A percentile compares a stretch with the other conserved stretches of the same genome.
Conservation (phyloP, 2,113 vertebrate genomes). For the Alectura lathami region DNA sequence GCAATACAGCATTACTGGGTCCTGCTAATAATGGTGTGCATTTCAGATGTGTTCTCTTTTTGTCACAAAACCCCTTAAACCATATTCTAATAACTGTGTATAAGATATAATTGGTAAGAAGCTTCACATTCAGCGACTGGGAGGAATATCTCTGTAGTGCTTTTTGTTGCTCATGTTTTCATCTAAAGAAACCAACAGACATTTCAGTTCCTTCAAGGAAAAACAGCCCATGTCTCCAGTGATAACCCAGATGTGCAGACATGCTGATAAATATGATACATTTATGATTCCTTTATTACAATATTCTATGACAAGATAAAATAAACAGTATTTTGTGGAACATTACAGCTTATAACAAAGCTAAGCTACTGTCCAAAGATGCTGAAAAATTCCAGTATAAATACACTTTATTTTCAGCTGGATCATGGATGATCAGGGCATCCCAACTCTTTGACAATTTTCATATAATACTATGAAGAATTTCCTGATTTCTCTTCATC, state of each 20-base stretch:
- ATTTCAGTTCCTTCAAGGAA: slow-evolving; percentile 70
- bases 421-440: slow-evolving; percentile 57
- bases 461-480: slow-evolving; percentile 64
- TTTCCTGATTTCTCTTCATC: slow-evolving; percentile 66
- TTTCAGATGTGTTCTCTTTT: slow-evolving; percentile 77
- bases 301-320: slow-evolving; percentile 75
- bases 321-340: slow-evolving; percentile 71
- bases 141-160: slow-evolving; percentile 55
- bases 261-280: slow-evolving; percentile 73
- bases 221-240: slow-evolving; percentile 58
- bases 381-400: slow-evolving; percentile 64
- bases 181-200: slow-evolving; percentile 70
- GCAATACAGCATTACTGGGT: slow-evolving; percentile 49
- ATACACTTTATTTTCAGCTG: slow-evolving; percentile 58
- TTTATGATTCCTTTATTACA: slow-evolving; percentile 76
- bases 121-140: slow-evolving; percentile 55
- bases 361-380: slow-evolving; percentile 68
- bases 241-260: slow-evolving; percentile 69
- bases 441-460: slow-evolving; percentile 71
- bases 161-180: slow-evolving; percentile 69
- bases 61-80: slow-evolving; percentile 77
- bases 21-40: slow-evolving; percentile 72
- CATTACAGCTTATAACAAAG: slow-evolving; percentile 61
- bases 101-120: slow-evolving; percentile 77
- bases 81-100: slow-evolving; percentile 76